Evolutionary conservation across 2,113 vertebrate species (phyloP).

Genomic region (Malaclemys terrapin): DNA sequence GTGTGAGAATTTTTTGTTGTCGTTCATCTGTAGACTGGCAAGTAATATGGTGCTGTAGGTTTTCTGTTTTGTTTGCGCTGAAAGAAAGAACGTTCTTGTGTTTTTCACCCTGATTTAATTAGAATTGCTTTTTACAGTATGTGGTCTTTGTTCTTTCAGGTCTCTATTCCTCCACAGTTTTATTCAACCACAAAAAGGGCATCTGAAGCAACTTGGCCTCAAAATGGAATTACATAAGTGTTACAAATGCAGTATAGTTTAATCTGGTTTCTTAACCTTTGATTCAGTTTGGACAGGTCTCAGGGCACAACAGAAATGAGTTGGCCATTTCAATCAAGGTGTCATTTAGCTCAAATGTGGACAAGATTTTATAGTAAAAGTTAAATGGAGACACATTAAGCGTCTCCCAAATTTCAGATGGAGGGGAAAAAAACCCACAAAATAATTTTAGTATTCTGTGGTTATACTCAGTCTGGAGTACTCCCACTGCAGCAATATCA

Average conservation of each 20-base stretch:
- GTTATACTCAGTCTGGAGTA: constrained; percentile 38
- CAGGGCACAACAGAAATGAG: constrained; percentile 53
- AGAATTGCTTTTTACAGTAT: constrained; percentile 65
- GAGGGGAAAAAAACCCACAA: background rate
- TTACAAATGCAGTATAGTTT: constrained; percentile 54
- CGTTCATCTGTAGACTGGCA: constrained; percentile 54
- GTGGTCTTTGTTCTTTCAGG: constrained; percentile 65
- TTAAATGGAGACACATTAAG: constrained; percentile 39
- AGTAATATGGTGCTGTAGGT: constrained; percentile 52
- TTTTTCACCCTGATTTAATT: constrained; percentile 69
- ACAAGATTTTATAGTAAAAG: constrained; percentile 44
- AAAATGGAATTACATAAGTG: constrained; percentile 66
- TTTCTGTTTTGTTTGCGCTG: constrained; percentile 29
- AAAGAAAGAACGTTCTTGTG: constrained; percentile 57
- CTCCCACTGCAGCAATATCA: constrained; percentile 55
- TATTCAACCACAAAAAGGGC: constrained; percentile 59
- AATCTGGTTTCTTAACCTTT: constrained; percentile 68
- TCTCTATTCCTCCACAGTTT: constrained; percentile 49
- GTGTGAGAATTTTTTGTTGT: background rate
- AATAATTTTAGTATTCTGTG: constrained; percentile 45
- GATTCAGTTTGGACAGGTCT: constrained; percentile 60
- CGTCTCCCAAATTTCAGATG: constrained; percentile 26
- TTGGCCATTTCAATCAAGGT: constrained; percentile 29
- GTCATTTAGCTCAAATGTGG: constrained; percentile 57
- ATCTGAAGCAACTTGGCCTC: constrained; percentile 64